Evolutionary conservation across 1,140 invertebrate species (phyloP).

Genomic region (Panagrolaimus sp.): DNA sequence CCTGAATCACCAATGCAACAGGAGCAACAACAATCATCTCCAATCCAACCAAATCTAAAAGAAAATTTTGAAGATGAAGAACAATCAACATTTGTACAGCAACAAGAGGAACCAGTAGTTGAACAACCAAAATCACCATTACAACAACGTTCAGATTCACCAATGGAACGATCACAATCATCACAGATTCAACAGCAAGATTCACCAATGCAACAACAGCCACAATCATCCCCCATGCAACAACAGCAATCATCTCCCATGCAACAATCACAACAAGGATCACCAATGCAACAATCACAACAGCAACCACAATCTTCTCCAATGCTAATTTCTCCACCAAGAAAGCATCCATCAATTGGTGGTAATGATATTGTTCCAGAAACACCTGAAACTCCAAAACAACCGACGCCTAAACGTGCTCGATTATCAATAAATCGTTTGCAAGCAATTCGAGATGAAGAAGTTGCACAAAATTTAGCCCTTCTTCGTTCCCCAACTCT

Average conservation of each 20-base stretch:
- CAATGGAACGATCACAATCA: too few species aligned
- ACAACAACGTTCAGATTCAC: too few species aligned
- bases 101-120: too few species aligned
- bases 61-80: too few species aligned
- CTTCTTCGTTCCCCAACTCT: neutral
- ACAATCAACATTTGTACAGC: too few species aligned
- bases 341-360: too few species aligned
- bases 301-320: neutral
- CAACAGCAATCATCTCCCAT: neutral
- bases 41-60: too few species aligned
- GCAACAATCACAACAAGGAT: neutral
- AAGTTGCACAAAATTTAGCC: neutral
- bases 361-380: too few species aligned
- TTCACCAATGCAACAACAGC: neutral
- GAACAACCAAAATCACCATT: too few species aligned
- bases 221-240: neutral
- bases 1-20: too few species aligned
- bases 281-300: neutral
- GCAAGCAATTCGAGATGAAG: constrained; percentile 3
- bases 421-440: neutral
- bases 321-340: neutral
- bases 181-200: neutral
- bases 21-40: too few species aligned
- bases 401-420: neutral
- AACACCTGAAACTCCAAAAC: constrained; percentile 4